Evolutionary conservation across 2,113 vertebrate genomes (phyloP), one percentile per base, ranked within the genome.

Genomic region (Sisor rabdophorus): DNA sequence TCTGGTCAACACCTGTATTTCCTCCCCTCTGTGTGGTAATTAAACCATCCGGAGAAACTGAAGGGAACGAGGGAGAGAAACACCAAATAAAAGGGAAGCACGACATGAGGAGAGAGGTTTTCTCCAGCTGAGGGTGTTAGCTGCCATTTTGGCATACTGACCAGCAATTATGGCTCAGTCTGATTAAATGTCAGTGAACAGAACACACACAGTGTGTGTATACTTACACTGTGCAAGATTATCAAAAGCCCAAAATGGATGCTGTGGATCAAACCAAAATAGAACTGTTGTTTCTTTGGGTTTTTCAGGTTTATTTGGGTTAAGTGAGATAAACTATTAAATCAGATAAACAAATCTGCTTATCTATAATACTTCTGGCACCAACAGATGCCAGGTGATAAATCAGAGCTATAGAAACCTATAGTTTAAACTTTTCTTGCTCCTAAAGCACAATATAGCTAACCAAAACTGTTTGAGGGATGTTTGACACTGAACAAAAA

Each of bases 181-280:
- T 76, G 79, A 80, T 75, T 69, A 80, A 60, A 60, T 71, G 65
- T 26, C 58, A 63, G 56, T 47, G 28, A 50, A 70, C 30, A 30
- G 65, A 47, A 52, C 54, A 26, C 54, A 60, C 61, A 68, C 24
- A 0, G 24, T 13, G 36, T 48, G 36, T 58, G 3, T 48, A 32
- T 12, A 10, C 52, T 50, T 5, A 28, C 3, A 48, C 26, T 59
- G 36, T 36, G 17, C 17, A 40, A 59, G 64, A 47, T 72, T 52
- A 28, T 40, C 28, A 28, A 16, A 60, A 56, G 55, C 40, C 26
- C 44, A 32, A 68, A 53, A 48, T 8, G 54, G 64, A 58, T 73
- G 60, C 22, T 50, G 32, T 20, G 59, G 64, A 50, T 32, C 50
- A 36, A 26, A 22, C 22, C 11, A 13, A 36, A 36, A 36, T 36